phyloP scores from a whole-genome alignment of 2,888 invertebrate genomes.

The Ptilodon capucinus region DNA sequence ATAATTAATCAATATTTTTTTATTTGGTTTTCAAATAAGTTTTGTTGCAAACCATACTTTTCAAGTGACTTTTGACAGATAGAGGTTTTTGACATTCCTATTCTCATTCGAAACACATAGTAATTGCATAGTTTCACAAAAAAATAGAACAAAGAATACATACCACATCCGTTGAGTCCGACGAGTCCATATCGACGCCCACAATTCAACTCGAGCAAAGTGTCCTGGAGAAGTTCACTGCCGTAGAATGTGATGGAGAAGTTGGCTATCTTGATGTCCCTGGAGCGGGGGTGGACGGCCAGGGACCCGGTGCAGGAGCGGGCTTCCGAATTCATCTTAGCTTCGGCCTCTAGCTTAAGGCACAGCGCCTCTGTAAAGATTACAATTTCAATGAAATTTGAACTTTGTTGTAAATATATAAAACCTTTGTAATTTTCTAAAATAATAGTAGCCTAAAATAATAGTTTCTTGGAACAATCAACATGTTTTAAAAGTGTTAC shows the following conservation, averaged over 20 bases:
- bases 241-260: constrained; percentile 99
- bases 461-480: no score
- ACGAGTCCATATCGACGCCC: constrained; percentile 98
- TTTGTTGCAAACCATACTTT: no score
- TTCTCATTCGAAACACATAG: no score
- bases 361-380: constrained; percentile 88
- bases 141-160: no score
- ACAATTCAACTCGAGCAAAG: constrained; percentile 97
- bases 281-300: constrained; percentile 96
- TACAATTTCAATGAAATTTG: not conserved
- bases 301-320: constrained; percentile 97
- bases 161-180: constrained; percentile 98
- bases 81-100: no score
- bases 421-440: no score
- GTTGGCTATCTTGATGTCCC: constrained; percentile 98
- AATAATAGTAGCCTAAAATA: no score
- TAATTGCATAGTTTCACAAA: no score
- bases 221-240: constrained; percentile 96
- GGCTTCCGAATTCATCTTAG: constrained; percentile 96
- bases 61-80: no score
- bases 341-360: constrained; percentile 93
- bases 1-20: no score
- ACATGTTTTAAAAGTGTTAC: no score
- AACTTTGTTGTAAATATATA: not conserved
- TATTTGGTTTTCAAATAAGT: no score